Evolutionary conservation across 2,888 invertebrate genomes (phyloP), one percentile per base, ranked within the genome.

Genomic region (Cephonodes hylas): DNA sequence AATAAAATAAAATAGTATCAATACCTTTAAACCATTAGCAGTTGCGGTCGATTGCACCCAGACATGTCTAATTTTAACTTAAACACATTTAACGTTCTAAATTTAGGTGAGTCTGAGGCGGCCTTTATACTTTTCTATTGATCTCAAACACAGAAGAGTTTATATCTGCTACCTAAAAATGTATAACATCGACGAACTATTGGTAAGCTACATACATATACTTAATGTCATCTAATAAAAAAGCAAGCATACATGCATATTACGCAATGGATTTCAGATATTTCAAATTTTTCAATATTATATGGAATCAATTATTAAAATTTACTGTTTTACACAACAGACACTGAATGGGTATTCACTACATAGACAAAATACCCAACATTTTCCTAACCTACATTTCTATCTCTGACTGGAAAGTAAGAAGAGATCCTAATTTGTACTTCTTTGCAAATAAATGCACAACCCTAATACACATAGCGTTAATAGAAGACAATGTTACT

Each of bases 381-480:
- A 8, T 31, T 57, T 22, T 3, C 3, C 8, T n/a, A 15, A 22
- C 38, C n/a, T 10, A 38, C 23, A 38, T 15, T 23, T 8, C 3
- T 48, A 38, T 8, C 23, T 23, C 23, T 23, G 18, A 23, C 23
- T 6, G 48, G n/a, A 34, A 59, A 48, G 48, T 44, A 10, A 27
- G n/a, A 48, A 15, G 38, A 23, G 22, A 38, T 20, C 15, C 23
- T 46, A 46, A 48, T 48, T 46, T 38, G 38, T 59, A 60, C 53
- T 20, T 42, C 10, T 48, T 53, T 38, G 53, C 25, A 42, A 60
- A 53, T 42, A 48, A 23, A 25, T 62, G 62, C 61, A 67, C 58
- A 64, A 64, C 61, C 62, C 63, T 46, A 57, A 59, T 15, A 42
- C 58, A 56, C 46, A 53, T 44, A 66, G 60, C 59, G 63, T 27